Base-by-base conservation (phyloP, 2,888 invertebrate species). In the Serrognathus titanus region DNA sequence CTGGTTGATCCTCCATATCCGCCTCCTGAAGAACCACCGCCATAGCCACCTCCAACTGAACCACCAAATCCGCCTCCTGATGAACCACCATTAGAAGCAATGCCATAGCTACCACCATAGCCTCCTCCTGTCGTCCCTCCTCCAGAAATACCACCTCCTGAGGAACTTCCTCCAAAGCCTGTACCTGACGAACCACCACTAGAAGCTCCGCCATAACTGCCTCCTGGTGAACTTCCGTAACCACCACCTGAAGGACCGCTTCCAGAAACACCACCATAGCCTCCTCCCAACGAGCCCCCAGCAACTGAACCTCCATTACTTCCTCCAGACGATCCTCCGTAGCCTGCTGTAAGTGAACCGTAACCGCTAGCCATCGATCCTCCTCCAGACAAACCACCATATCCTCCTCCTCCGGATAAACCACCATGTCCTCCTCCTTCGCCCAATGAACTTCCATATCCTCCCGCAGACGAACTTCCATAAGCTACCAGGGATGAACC, bases 321-420 rank as follows among this genome's bases (percentile, higher is more conserved):
- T 8, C 37, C 52, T 11, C 60, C 62, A 10, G 60, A 60, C 4
- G 64, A 53, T 10, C 66, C 63, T 24, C 74, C 73, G 55, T 75
- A 76, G 46, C 24, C 48, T n/a, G 48, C 76, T 76, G 48, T 16
- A 16, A 16, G 2, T 0, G 16, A 16, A 16, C 16, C 16, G 16
- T 16, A 16, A 75, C 74, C 24, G 16, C 16, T 16, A 16, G 16
- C 16, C 16, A 16, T 16, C 4, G 64, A 54, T 9, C 66, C 63
- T 24, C 70, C 65, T 31, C 24, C 24, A 6, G 24, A 31, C 6
- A 7, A 31, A 6, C 24, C 24, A 6, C 4, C 24, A 7, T 31
- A 3, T 5, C 4, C 7, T 10, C 51, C 51, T 36, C 59, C 59
- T 31, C 24, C 24, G 2, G 20, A 20, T 3, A 4, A 20, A 20